Evolutionary conservation across 1,140 invertebrate species (phyloP), one percentile per base, ranked within the genome.

Genomic region (Drosophila seguyi): DNA sequence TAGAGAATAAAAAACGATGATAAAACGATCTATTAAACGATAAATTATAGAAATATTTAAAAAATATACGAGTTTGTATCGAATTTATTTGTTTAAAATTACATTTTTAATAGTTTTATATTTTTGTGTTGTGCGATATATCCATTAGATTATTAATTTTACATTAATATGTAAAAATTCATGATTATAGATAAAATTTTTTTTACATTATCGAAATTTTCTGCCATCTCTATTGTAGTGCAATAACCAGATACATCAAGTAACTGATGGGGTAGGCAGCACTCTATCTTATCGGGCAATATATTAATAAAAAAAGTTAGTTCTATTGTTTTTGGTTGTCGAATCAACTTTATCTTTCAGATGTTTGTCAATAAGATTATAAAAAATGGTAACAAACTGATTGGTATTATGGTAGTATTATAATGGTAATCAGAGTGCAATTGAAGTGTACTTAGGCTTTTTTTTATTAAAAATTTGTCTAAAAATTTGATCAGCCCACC

Each of bases 281-380:
- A n/a, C 8, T 13, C 6, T 65, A 65, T 65, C 61, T 65, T 14
- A 65, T 60, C 61, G 14, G 25, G 16, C 8, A 6, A 59, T 60
- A 34, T 44, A 44, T 25, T 22, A 31, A 59, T 58, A 14, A 29
- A 34, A 25, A 13, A 41, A 22, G 13, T 22, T 39, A 13, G 18
- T 29, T 55, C 1, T 41, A 31, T 18, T 18, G n/a, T 25, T 44
- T 2, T 41, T 59, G 18, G 14, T 31, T 63, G 53, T 22, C 25
- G 2, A 41, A 44, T 60, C 55, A 16, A 59, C 7, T 29, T 36
- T 58, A 42, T 42, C 27, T 60, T 20, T 65, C 10, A 44, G 16
- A 27, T 61, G 56, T 20, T 29, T 27, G 27, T 60, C 55, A 16
- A 34, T 16, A 63, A 58, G 18, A 59, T 63, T 60, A 41, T 13